These are phyloP conservation scores for Lutraria rhynchaena DNA, from an alignment of 1,140 invertebrate species.

Conservation along the genomic window DNA sequence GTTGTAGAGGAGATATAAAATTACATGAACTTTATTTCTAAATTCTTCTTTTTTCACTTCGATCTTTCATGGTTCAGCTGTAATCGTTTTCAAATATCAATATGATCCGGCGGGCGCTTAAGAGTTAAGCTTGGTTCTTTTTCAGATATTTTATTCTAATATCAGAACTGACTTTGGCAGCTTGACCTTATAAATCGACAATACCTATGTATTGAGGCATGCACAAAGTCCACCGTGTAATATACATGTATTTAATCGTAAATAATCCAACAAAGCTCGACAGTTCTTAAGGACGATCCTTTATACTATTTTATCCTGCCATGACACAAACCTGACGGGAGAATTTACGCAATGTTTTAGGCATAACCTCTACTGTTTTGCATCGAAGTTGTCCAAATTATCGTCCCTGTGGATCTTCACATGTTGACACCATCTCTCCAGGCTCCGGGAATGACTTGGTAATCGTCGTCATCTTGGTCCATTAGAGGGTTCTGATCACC, in stretches of 20 bases:
- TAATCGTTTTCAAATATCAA: background rate
- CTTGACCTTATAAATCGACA: background rate
- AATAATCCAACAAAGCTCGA: no score
- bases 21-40: conserved; percentile 2
- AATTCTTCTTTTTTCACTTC: background rate
- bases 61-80: background rate
- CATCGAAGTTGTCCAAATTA: conserved; percentile 33
- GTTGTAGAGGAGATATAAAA: background rate
- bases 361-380: conserved; percentile 52
- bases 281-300: no score
- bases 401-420: background rate
- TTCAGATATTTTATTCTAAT: background rate
- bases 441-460: conserved; percentile 25
- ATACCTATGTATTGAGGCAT: background rate
- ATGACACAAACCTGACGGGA: conserved; percentile 36
- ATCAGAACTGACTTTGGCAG: background rate
- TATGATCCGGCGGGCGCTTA: background rate
- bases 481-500: conserved; percentile 11
- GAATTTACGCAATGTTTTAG: conserved; percentile 53
- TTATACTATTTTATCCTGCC: conserved; percentile 25
- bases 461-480: conserved; percentile 26
- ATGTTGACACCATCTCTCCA: conserved; percentile 27
- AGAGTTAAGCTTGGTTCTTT: background rate
- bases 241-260: no score
- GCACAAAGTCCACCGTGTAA: no score